phyloP scores from a whole-genome alignment of 2,113 vertebrate species.

The Marcusenius ussheri region DNA sequence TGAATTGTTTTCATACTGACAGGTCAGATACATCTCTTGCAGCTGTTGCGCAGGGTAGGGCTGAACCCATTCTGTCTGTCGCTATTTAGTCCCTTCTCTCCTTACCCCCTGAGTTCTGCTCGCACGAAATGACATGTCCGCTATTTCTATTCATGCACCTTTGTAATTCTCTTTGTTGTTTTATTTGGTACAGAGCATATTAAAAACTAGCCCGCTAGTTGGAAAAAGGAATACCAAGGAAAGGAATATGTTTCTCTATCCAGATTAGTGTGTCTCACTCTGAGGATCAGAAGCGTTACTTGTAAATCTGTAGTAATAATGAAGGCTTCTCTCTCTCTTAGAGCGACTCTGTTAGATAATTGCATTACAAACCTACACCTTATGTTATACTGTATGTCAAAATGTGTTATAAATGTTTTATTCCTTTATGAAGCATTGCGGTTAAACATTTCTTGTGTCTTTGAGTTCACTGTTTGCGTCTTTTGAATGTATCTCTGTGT shows the following conservation, averaged over 20 bases:
- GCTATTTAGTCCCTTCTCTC: not conserved
- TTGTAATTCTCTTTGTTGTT: conserved; percentile 3
- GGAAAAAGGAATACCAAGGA: not conserved
- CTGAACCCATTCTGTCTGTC: not conserved
- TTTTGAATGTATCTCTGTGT: not conserved
- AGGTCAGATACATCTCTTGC: not conserved
- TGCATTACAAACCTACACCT: not conserved
- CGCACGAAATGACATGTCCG: not conserved
- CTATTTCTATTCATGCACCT: not conserved
- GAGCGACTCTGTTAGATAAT: not conserved
- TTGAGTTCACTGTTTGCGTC: not conserved
- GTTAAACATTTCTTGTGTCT: not conserved
- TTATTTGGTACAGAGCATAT: not conserved
- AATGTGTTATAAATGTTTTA: not conserved
- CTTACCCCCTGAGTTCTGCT: not conserved
- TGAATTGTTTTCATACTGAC: not conserved
- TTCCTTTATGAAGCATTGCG: not conserved
- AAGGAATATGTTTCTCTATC: not conserved
- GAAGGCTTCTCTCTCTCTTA: not conserved
- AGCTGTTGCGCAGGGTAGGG: not conserved
- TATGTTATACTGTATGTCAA: not conserved
- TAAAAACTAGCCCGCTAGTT: not conserved
- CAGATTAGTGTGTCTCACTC: not conserved
- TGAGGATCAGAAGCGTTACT: not conserved
- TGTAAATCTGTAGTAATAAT: not conserved